Conservation (phyloP, 2,113 vertebrate species). For the Mohoua ochrocephala region DNA sequence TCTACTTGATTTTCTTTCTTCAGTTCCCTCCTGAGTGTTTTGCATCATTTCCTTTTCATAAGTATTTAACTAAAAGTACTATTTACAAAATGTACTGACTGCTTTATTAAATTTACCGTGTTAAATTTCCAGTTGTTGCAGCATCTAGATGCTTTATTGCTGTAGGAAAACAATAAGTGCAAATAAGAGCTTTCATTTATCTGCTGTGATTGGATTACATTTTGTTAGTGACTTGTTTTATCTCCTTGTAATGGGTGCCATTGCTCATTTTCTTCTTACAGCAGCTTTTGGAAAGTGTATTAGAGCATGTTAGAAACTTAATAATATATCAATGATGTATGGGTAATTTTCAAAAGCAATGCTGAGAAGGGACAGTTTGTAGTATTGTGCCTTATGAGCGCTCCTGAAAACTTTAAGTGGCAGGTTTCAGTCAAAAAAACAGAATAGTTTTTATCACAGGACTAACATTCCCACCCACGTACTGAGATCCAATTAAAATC, state of each 20-base stretch:
- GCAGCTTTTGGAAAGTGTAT: background rate
- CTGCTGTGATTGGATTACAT: background rate
- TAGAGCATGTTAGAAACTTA: background rate
- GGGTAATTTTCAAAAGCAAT: background rate
- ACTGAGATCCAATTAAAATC: background rate
- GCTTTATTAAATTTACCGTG: background rate
- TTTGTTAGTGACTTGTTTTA: background rate
- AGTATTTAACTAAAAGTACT: background rate
- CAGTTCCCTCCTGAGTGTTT: background rate
- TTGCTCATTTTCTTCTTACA: background rate
- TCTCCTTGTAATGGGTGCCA: background rate
- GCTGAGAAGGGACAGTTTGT: background rate
- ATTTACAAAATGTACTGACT: background rate
- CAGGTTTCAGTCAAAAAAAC: background rate
- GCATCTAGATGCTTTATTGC: background rate
- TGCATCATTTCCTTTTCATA: background rate
- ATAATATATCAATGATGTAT: background rate
- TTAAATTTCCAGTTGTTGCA: background rate
- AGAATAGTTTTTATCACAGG: background rate
- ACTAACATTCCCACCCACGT: fast-evolving
- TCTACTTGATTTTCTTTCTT: background rate
- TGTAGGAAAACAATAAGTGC: background rate
- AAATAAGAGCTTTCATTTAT: background rate
- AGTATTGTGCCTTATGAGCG: background rate
- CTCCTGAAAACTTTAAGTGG: background rate